A percentile compares a stretch with the other conserved stretches of the same genome.
Evolutionary conservation across 2,888 invertebrate species (phyloP).

Genomic region (Linnaemya tessellans): DNA sequence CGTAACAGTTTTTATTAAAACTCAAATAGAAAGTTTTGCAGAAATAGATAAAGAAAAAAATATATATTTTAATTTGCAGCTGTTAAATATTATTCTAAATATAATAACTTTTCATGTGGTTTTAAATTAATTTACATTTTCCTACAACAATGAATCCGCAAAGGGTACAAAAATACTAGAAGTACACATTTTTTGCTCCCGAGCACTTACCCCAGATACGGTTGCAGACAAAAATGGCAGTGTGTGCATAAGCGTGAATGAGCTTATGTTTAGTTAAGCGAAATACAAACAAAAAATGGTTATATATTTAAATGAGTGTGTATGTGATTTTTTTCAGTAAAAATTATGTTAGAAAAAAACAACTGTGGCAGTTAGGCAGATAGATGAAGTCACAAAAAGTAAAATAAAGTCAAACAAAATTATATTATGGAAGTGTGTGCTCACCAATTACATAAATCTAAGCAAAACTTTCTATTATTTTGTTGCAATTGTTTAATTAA

Average conservation of each 20-base stretch:
- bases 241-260: not conserved
- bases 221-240: not conserved
- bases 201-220: not conserved
- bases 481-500: not conserved
- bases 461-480: not conserved
- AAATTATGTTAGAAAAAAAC: slow-evolving; percentile 17
- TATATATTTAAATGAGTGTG: slow-evolving; percentile 3
- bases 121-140: slow-evolving; percentile 56
- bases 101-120: slow-evolving; percentile 55
- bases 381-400: not conserved
- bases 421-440: not conserved
- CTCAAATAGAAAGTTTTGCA: slow-evolving; percentile 26
- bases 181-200: not conserved
- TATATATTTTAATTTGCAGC: slow-evolving; percentile 57
- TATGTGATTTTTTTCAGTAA: not conserved
- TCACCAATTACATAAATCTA: not conserved
- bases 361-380: slow-evolving; percentile 2
- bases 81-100: slow-evolving; percentile 60
- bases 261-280: slow-evolving; percentile 20
- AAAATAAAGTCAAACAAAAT: not conserved
- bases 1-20: not conserved
- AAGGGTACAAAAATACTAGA: slow-evolving; percentile 21
- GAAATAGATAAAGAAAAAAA: slow-evolving; percentile 19
- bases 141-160: slow-evolving; percentile 8
- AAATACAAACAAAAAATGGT: slow-evolving; percentile 32